phyloP scores from a whole-genome alignment of 2,113 vertebrate genomes.

The Cavia porcellus region DNA sequence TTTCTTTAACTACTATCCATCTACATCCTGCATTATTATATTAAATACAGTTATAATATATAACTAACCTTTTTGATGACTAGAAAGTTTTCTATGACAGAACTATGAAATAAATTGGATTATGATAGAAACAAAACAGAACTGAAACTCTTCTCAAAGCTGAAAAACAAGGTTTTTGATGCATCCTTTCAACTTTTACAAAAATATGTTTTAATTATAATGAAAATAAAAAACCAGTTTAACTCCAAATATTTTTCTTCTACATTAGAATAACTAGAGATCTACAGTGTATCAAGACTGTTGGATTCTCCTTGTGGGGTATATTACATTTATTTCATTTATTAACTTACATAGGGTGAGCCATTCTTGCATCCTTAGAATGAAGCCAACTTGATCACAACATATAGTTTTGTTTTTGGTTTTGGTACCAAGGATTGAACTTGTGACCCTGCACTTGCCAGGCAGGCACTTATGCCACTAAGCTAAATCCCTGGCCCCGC shows the following conservation, averaged over 20 bases:
- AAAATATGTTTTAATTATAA: constrained; percentile 28
- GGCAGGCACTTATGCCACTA: no score
- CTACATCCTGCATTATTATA: neutral
- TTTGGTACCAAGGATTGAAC: no score
- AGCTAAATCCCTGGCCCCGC: no score
- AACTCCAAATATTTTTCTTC: neutral
- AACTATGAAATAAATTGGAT: constrained; percentile 31
- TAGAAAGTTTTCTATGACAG: neutral
- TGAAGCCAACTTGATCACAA: neutral
- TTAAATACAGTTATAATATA: neutral
- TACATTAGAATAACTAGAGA: neutral
- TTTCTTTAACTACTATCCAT: constrained; percentile 26
- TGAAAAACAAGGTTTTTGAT: constrained; percentile 19
- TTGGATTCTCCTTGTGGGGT: neutral
- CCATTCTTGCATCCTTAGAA: neutral
- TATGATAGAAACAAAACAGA: neutral
- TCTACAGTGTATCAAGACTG: neutral
- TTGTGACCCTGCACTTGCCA: no score
- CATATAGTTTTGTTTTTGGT: no score
- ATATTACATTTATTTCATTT: neutral
- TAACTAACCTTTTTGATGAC: neutral
- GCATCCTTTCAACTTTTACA: neutral
- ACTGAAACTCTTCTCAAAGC: constrained; percentile 22
- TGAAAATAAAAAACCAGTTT: constrained; percentile 35
- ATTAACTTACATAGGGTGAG: neutral